Percentiles rank a stretch among this genome's conserved stretches.
Conservation (phyloP, 2,888 invertebrate genomes). For the Cephonodes hylas region DNA sequence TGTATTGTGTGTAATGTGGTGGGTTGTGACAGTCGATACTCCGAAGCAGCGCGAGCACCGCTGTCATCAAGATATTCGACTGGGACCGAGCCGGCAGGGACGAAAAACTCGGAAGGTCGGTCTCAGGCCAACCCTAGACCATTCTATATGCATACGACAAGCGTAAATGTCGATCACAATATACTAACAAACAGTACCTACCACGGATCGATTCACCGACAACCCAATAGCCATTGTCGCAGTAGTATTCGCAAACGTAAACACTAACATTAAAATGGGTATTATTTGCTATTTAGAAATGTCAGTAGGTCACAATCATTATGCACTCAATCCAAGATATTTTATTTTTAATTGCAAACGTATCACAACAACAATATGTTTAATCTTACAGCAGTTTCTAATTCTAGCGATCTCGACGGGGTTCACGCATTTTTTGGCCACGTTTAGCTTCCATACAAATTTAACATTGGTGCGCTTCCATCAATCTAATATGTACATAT, state of each 20-base stretch:
- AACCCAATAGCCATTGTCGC: not conserved
- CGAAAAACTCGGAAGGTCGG: constrained; percentile 96
- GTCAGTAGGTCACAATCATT: not conserved
- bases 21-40: constrained; percentile 74
- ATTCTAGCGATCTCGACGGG: not conserved
- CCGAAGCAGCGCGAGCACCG: constrained; percentile 53
- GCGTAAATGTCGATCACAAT: not conserved
- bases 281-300: not conserved
- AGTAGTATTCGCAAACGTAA: not conserved
- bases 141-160: not conserved
- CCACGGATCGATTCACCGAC: not conserved
- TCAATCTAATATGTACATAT: not conserved
- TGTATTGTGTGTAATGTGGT: constrained; percentile 54
- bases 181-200: not conserved
- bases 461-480: not conserved
- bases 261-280: not conserved
- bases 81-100: constrained; percentile 95
- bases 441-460: not conserved
- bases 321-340: not conserved
- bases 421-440: not conserved
- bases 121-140: constrained; percentile 31
- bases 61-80: constrained; percentile 88
- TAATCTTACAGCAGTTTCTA: not conserved
- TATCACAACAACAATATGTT: not conserved
- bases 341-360: not conserved